Evolutionary conservation across 2,888 invertebrate species (phyloP).

Genomic region (Drosophila testacea): DNA sequence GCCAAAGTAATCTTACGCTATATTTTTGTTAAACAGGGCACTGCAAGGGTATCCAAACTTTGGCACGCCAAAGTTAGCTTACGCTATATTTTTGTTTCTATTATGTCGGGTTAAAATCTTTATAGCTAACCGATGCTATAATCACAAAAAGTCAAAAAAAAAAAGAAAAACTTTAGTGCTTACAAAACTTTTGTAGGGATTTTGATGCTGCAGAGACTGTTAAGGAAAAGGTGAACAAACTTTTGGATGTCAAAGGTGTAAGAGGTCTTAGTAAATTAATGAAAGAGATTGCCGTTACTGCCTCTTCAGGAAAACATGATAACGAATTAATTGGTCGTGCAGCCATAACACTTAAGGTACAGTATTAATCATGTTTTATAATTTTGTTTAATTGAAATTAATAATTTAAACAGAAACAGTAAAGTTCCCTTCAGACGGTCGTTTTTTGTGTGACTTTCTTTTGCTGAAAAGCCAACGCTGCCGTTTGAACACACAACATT

Average conservation of each 20-base stretch:
- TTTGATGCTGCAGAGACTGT: slow-evolving; percentile 96
- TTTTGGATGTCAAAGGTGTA: slow-evolving; percentile 94
- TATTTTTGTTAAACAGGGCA: too few relatives aligned
- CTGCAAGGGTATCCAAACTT: too few relatives aligned
- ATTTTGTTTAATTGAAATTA: neutral
- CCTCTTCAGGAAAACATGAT: slow-evolving; percentile 96
- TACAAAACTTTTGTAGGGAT: slow-evolving; percentile 86
- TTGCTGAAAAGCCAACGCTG: too few relatives aligned
- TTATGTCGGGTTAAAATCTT: too few relatives aligned
- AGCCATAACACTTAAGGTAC: slow-evolving; percentile 90
- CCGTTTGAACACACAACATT: too few relatives aligned
- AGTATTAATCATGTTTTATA: neutral
- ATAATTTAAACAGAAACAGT: too few relatives aligned
- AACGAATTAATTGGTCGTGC: slow-evolving; percentile 98
- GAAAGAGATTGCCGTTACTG: slow-evolving; percentile 96
- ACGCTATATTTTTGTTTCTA: too few relatives aligned
- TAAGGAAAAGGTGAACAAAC: slow-evolving; percentile 93
- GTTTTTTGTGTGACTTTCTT: too few relatives aligned
- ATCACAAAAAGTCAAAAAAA: neutral
- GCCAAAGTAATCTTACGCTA: too few relatives aligned
- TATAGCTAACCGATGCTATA: too few relatives aligned
- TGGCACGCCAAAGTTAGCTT: too few relatives aligned
- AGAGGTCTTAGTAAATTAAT: slow-evolving; percentile 93
- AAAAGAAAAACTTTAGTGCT: neutral
- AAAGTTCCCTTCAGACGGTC: too few relatives aligned